phyloP scores from a whole-genome alignment of 2,888 invertebrate genomes.

The Mimumesa dahlbomi region DNA sequence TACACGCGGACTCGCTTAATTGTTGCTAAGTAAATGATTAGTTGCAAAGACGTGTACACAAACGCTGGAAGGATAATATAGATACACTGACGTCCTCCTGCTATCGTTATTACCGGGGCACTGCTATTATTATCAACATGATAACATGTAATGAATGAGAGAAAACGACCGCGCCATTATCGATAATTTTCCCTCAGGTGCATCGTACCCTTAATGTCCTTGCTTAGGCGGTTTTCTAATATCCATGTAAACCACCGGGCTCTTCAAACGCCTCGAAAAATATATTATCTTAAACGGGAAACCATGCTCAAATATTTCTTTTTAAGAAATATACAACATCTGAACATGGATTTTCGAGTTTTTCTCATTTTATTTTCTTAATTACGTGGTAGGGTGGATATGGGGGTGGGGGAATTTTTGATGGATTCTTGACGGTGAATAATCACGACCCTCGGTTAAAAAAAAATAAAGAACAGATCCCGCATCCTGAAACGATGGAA shows the following conservation, averaged over 20 bases:
- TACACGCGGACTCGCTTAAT: slow-evolving; percentile 49
- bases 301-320: slow-evolving; percentile 14
- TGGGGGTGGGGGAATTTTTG: too few species aligned
- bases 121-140: slow-evolving; percentile 63
- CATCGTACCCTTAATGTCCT: slow-evolving; percentile 62
- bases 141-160: slow-evolving; percentile 67
- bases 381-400: too few species aligned
- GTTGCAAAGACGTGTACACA: slow-evolving; percentile 30
- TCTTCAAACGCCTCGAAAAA: slow-evolving; percentile 37
- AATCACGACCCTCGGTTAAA: too few species aligned
- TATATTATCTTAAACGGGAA: slow-evolving; percentile 37
- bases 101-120: slow-evolving; percentile 58
- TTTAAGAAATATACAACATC: not conserved
- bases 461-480: too few species aligned
- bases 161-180: slow-evolving; percentile 66
- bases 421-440: too few species aligned
- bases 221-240: slow-evolving; percentile 65
- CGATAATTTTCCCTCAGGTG: slow-evolving; percentile 66
- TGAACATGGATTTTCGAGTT: not conserved
- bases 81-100: slow-evolving; percentile 54
- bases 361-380: too few species aligned
- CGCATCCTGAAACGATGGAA: too few species aligned
- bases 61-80: slow-evolving; percentile 54
- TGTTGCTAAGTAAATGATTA: slow-evolving; percentile 54
- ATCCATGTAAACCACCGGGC: slow-evolving; percentile 37